These are phyloP conservation scores for Drosophila hawaiiensis DNA, from an alignment of 2,888 invertebrate genomes.

Conservation along the genomic window DNA sequence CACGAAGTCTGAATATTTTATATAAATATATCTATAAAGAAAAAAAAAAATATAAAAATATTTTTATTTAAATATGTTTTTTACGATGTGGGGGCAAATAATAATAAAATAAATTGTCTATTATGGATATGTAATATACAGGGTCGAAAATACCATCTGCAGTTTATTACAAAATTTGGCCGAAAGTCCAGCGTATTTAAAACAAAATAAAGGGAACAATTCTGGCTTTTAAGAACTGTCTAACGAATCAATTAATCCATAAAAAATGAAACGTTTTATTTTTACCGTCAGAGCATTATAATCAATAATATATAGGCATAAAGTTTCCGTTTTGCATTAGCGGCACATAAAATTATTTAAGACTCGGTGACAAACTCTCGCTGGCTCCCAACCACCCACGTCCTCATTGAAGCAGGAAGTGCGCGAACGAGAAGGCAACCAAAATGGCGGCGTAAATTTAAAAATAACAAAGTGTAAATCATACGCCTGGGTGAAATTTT, in stretches of 20 bases:
- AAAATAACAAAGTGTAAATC: conserved; percentile 81
- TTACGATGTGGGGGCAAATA: neutral
- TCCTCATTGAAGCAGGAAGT: conserved; percentile 28
- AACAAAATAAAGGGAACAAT: neutral
- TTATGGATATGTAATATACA: neutral
- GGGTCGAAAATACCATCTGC: neutral
- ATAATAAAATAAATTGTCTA: neutral
- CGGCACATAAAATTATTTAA: conserved; percentile 54
- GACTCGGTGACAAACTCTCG: conserved; percentile 24
- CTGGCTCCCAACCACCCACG: neutral
- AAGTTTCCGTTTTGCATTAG: conserved; percentile 40
- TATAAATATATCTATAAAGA: neutral
- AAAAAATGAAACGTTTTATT: conserved; percentile 8
- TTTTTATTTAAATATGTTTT: neutral
- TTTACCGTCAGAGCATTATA: conserved; percentile 21
- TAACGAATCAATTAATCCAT: conserved; percentile 17
- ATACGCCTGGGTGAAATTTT: conserved; percentile 69
- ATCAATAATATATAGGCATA: conserved; percentile 58
- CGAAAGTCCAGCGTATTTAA: neutral
- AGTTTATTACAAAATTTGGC: neutral
- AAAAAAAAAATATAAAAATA: neutral
- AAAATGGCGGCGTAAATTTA: conserved; percentile 72
- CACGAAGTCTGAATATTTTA: neutral
- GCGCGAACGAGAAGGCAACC: conserved; percentile 44
- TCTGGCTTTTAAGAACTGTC: conserved; percentile 3